Percentiles rank a stretch among this genome's conserved stretches.
These are phyloP conservation scores for Herpetotheres cachinnans DNA, from an alignment of 2,113 vertebrate genomes.

Conservation along the genomic window DNA sequence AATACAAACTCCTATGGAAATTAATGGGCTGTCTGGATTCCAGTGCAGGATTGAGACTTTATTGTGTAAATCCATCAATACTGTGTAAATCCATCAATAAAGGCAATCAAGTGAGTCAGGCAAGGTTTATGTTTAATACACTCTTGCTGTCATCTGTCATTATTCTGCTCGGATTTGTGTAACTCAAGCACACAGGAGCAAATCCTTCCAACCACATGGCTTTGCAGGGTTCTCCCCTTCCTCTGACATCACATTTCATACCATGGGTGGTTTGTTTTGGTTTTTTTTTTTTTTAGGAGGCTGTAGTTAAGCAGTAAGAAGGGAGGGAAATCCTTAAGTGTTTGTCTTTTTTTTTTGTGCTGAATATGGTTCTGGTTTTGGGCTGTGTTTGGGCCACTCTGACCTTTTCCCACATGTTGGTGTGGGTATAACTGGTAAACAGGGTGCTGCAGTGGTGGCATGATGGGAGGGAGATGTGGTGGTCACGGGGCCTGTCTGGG, in stretches of 20 bases:
- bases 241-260: not conserved
- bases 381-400: not conserved
- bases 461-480: not conserved
- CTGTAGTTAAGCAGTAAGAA: not conserved
- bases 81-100: slow-evolving; percentile 16
- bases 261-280: not conserved
- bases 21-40: not conserved
- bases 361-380: not conserved
- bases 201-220: not conserved
- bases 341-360: not conserved
- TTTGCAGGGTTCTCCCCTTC: not conserved
- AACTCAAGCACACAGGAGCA: not conserved
- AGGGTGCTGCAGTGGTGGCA: not conserved
- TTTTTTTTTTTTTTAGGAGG: not conserved
- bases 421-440: not conserved
- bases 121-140: slow-evolving; percentile 27
- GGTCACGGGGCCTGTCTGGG: not conserved
- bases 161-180: not conserved
- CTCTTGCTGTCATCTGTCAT: slow-evolving; percentile 2
- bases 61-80: not conserved
- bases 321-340: not conserved
- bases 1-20: not conserved
- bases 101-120: slow-evolving; percentile 13
- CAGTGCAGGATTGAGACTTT: slow-evolving; percentile 1
- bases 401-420: not conserved